Base-by-base conservation (phyloP, 2,113 vertebrate genomes). In the Macaca nemestrina region DNA sequence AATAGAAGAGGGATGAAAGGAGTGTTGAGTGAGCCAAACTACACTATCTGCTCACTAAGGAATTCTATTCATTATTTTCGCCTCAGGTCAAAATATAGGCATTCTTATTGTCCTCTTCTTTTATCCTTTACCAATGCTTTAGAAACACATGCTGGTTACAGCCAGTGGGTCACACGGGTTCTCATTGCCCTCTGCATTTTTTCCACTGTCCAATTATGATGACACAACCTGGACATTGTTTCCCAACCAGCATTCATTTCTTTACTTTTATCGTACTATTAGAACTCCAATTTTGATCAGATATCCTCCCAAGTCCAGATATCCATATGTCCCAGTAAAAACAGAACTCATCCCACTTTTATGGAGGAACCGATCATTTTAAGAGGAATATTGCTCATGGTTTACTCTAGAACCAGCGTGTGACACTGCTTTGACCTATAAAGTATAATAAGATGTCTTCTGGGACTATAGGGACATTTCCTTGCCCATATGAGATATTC, bases 391-490 rank as follows among this genome's bases (percentile, higher is more conserved):
- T 94, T 94, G 92, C 4, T 35, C 82, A 68, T 40, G 72, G n/a
- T 10, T 89, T 61, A 67, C 72, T 88, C 50, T 95, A 5, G 4
- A 80, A 86, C 12, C 32, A 82, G 55, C 30, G 20, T 52, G 70
- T 91, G 40, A 93, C 4, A 3, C 17, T 40, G 89, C 79, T 93
- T 88, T 86, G 27, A 88, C 17, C 14, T 79, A 68, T n/a, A 30
- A 97, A 96, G 35, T 72, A 4, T 94, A 75, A 81, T 57, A 14
- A n/a, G n/a, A 87, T 83, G 59, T 96, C 25, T 92, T 90, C n/a
- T 48, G 73, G 10, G 43, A 86, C 22, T 61, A 84, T 64, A 8
- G 13, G 25, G 64, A 52, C 17, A 88, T 92, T 45, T 82, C n/a
- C 22, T 55, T 88, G 55, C 11, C 78, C 68, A 45, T 79, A 67